Conservation (phyloP, 92 coral and sea anemone genomes). For the Scolanthus callimorphus region DNA sequence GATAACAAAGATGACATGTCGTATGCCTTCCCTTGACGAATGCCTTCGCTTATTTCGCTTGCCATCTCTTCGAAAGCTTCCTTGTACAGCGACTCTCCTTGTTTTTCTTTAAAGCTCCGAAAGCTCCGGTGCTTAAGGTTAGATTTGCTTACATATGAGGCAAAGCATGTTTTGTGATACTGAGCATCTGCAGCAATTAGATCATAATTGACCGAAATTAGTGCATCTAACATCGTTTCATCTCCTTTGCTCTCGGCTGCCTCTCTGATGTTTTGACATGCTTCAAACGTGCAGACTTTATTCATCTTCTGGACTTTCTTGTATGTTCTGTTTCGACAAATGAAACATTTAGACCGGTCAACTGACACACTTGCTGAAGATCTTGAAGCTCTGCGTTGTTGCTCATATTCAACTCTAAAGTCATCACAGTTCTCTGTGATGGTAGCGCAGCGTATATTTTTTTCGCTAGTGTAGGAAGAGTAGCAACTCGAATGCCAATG, state of each 20-base stretch:
- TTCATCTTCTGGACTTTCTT: slow-evolving; percentile 23
- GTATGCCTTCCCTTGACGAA: slow-evolving; percentile 33
- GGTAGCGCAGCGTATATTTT: slow-evolving; percentile 20
- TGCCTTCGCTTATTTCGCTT: slow-evolving; percentile 7
- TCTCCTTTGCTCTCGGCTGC: slow-evolving; percentile 37
- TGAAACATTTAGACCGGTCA: slow-evolving; percentile 10
- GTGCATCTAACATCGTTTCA: slow-evolving; percentile 18
- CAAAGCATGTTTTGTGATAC: slow-evolving; percentile 28
- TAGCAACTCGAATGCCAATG: slow-evolving; percentile 33
- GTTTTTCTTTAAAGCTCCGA: slow-evolving; percentile 13
- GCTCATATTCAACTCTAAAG: neutral
- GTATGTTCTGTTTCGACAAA: slow-evolving; percentile 26
- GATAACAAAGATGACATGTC: slow-evolving; percentile 42
- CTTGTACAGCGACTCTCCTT: slow-evolving; percentile 12
- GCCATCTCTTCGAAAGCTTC: slow-evolving; percentile 36
- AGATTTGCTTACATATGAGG: slow-evolving; percentile 27
- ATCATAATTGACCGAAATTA: slow-evolving; percentile 19
- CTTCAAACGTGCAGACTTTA: slow-evolving; percentile 27
- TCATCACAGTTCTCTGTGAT: neutral
- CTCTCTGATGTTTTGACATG: slow-evolving; percentile 25
- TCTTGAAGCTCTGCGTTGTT: neutral
- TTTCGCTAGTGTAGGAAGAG: slow-evolving; percentile 43
- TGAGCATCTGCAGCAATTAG: slow-evolving; percentile 42
- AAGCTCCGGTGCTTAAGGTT: slow-evolving; percentile 26
- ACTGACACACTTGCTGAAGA: neutral